Evolutionary conservation across 2,113 vertebrate species (phyloP).

Genomic region (Catharus fuscescens): DNA sequence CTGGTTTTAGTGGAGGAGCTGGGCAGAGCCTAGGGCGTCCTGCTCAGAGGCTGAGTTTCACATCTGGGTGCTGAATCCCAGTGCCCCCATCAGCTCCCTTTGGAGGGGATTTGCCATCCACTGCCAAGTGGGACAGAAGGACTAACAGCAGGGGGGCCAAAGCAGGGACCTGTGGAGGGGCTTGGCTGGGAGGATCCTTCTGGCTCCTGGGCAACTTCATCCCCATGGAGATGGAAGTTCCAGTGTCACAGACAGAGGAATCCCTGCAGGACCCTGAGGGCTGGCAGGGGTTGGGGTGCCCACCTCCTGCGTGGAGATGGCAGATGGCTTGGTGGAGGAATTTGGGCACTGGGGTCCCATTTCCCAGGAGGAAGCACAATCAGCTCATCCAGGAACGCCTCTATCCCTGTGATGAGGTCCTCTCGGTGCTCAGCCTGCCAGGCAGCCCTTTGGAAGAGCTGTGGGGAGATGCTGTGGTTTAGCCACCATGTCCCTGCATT

Average conservation of each 20-base stretch:
- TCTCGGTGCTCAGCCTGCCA: conserved; percentile 58
- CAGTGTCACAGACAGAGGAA: background rate
- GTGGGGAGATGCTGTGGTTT: background rate
- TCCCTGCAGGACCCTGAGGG: background rate
- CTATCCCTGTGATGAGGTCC: conserved; percentile 73
- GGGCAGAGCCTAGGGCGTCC: background rate
- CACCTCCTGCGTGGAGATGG: conserved; percentile 73
- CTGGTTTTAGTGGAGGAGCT: background rate
- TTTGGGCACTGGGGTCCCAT: conserved; percentile 75
- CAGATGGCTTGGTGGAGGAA: conserved; percentile 68
- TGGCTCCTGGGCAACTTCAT: background rate
- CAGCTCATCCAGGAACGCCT: conserved; percentile 75
- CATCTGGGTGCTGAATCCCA: background rate
- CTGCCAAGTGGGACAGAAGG: background rate
- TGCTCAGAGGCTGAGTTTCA: background rate
- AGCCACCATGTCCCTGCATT: background rate
- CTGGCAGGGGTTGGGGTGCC: background rate
- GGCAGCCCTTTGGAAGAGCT: conserved; percentile 76
- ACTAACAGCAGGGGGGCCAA: background rate
- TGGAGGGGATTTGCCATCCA: background rate
- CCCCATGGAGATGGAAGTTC: background rate
- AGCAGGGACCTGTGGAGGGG: background rate
- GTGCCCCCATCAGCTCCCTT: background rate
- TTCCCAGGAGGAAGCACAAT: conserved; percentile 79
- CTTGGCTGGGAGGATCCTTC: background rate